phyloP scores from a whole-genome alignment of 1,140 invertebrate species.

The Orussus abietinus region DNA sequence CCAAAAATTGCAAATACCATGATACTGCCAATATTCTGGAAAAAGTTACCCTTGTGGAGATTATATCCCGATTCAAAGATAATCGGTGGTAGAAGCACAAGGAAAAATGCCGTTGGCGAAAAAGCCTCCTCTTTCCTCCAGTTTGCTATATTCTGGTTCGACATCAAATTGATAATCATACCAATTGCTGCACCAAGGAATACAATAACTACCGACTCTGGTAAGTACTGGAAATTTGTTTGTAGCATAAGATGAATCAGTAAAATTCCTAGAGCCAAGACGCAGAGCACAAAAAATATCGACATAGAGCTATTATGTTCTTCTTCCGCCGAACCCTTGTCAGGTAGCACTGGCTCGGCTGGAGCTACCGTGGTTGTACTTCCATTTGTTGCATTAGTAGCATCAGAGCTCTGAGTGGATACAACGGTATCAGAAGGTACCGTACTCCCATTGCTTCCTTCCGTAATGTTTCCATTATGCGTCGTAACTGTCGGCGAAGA shows the following conservation, averaged over 20 bases:
- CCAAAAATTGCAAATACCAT: conserved; percentile 96
- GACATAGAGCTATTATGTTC: conserved; percentile 95
- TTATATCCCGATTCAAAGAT: conserved; percentile 99
- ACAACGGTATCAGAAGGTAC: conserved; percentile 13
- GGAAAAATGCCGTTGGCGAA: conserved; percentile 94
- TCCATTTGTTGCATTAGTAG: conserved; percentile 41
- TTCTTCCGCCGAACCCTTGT: conserved; percentile 85
- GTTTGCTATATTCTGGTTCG: conserved; percentile 84
- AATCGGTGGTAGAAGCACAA: conserved; percentile 95
- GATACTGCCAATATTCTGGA: conserved; percentile 94
- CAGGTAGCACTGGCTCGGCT: conserved; percentile 70
- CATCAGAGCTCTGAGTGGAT: conserved; percentile 17
- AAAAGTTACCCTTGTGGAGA: conserved; percentile 98
- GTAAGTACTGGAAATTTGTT: conserved; percentile 93
- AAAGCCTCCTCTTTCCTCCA: conserved; percentile 97
- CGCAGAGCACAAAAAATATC: conserved; percentile 93
- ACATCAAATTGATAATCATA: conserved; percentile 85
- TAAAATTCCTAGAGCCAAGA: conserved; percentile 88
- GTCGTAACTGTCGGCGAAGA: no score
- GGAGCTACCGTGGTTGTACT: conserved; percentile 57
- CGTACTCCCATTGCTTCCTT: no score
- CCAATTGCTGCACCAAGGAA: conserved; percentile 91
- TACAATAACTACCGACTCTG: conserved; percentile 96
- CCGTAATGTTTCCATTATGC: no score
- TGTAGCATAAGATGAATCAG: conserved; percentile 92